Conservation (phyloP, 64 coral and sea anemone species). For the Trachythela sp. region DNA sequence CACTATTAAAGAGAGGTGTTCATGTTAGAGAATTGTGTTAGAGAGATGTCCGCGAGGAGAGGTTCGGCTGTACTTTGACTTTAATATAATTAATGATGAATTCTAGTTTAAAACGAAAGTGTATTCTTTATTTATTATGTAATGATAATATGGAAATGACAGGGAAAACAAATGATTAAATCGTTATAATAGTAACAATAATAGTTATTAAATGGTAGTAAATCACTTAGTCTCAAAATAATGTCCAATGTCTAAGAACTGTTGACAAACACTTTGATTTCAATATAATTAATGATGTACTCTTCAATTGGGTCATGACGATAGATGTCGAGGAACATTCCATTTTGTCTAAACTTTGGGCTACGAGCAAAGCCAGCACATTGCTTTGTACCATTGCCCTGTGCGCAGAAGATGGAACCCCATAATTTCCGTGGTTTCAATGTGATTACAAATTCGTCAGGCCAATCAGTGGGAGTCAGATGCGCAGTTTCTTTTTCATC, state of each 20-base stretch:
- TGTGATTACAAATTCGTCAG: slow-evolving; percentile 31
- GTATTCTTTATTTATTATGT: too few species aligned
- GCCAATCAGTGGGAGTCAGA: neutral
- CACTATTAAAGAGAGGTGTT: too few species aligned
- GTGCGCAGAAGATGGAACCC: neutral
- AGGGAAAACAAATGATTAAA: too few species aligned
- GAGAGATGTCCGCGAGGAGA: too few species aligned
- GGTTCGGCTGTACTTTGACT: too few species aligned
- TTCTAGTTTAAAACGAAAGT: too few species aligned
- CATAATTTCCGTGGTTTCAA: slow-evolving; percentile 30
- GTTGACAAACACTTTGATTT: slow-evolving; percentile 13
- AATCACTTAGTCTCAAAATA: neutral
- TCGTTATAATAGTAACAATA: too few species aligned
- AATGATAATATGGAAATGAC: too few species aligned
- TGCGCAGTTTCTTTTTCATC: neutral
- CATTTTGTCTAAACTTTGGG: neutral
- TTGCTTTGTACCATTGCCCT: slow-evolving; percentile 17
- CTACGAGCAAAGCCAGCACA: neutral
- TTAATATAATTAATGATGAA: too few species aligned
- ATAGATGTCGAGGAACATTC: slow-evolving; percentile 12
- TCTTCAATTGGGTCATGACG: slow-evolving; percentile 13
- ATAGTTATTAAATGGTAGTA: neutral
- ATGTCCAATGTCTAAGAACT: neutral
- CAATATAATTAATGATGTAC: slow-evolving; percentile 43
- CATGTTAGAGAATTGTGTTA: too few species aligned